Evolutionary conservation across 35 echinoderm and acorn worm genomes (phyloP).

Genomic region (Hemicentrotus pulcherrimus): DNA sequence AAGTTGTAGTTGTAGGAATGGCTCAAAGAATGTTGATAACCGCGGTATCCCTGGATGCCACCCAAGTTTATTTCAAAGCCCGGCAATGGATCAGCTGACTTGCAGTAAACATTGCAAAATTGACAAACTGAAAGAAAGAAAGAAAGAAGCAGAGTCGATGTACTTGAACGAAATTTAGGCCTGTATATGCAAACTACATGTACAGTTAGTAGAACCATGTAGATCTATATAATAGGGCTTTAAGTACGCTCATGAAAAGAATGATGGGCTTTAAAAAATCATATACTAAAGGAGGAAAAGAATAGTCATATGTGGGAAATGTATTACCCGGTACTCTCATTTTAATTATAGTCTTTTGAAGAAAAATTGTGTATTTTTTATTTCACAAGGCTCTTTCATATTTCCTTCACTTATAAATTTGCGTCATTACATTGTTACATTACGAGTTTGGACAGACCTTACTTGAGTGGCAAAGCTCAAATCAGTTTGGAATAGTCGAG

Average conservation of each 20-base stretch:
- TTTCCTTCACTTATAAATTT: background rate
- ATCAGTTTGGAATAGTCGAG: background rate
- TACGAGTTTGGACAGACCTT: background rate
- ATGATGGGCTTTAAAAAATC: too few species aligned
- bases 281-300: too few species aligned
- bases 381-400: too few species aligned
- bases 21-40: background rate
- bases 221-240: too few species aligned
- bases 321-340: too few species aligned
- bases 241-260: too few species aligned
- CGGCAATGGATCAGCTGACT: background rate
- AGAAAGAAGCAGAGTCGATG: background rate
- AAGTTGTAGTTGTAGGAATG: background rate
- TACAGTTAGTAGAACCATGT: background rate
- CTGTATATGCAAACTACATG: too few species aligned
- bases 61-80: background rate
- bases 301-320: too few species aligned
- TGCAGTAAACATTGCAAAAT: background rate
- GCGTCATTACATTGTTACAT: background rate
- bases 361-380: too few species aligned
- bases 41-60: background rate
- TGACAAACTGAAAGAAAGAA: background rate
- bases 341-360: too few species aligned
- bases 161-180: background rate
- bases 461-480: background rate